phyloP scores from a whole-genome alignment of 1,140 invertebrate genomes.

The Panagrolaimus sp. region DNA sequence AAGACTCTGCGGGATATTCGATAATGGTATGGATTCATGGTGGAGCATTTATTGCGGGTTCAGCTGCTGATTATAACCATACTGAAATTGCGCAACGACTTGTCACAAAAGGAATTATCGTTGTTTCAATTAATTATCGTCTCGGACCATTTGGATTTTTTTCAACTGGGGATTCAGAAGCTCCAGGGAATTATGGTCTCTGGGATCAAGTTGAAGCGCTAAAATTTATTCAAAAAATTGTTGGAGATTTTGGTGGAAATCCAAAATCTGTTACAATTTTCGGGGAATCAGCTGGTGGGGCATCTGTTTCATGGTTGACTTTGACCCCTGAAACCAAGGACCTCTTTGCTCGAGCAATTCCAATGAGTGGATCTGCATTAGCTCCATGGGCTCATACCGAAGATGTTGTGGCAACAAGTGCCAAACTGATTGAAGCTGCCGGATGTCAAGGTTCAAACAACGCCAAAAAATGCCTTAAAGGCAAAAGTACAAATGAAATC shows the following conservation, averaged over 20 bases:
- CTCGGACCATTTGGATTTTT: conserved; percentile 40
- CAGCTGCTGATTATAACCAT: conserved; percentile 25
- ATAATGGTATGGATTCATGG: conserved; percentile 42
- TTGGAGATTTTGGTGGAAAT: conserved; percentile 53
- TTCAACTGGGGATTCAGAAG: conserved; percentile 18
- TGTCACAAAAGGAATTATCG: conserved; percentile 39
- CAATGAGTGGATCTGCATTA: neutral
- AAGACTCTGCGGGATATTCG: neutral
- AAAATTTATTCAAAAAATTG: conserved; percentile 51
- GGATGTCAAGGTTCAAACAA: neutral
- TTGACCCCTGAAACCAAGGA: conserved; percentile 57
- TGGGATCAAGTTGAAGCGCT: conserved; percentile 39
- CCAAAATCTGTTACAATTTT: conserved; percentile 61
- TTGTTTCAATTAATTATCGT: conserved; percentile 43
- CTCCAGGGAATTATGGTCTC: conserved; percentile 37
- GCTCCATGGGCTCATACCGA: conserved; percentile 2
- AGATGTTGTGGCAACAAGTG: neutral
- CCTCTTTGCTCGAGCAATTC: neutral
- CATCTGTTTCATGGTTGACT: conserved; percentile 73
- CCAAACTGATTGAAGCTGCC: neutral
- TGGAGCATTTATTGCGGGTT: conserved; percentile 35
- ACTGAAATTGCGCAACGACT: conserved; percentile 38
- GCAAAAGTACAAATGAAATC: neutral
- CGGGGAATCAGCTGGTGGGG: conserved; percentile 69
- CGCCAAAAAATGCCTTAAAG: neutral